Evolutionary conservation across 2,797 vertebrate genomes (phyloP).

Genomic region (Percopsis omiscomaycus): DNA sequence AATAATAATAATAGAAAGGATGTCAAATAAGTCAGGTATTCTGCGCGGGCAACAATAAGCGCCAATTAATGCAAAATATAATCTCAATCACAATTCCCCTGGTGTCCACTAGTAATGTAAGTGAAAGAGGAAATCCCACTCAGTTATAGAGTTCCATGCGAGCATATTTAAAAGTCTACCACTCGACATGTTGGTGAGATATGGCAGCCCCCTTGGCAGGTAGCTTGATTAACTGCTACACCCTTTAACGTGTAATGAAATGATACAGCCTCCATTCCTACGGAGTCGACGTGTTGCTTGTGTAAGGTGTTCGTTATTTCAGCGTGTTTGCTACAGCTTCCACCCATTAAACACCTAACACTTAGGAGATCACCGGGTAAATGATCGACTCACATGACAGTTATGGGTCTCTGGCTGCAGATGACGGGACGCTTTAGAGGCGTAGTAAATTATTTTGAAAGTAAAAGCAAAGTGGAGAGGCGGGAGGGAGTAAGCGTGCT

Average conservation of each 20-base stretch:
- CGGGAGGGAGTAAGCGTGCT: slow-evolving; percentile 72
- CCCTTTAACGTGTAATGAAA: slow-evolving; percentile 79
- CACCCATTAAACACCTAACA: slow-evolving; percentile 81
- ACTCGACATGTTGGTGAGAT: slow-evolving; percentile 67
- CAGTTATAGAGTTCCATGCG: slow-evolving; percentile 57
- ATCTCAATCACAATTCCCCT: slow-evolving; percentile 49
- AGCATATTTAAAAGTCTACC: slow-evolving; percentile 69
- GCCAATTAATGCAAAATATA: slow-evolving; percentile 48
- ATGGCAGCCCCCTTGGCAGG: slow-evolving; percentile 66
- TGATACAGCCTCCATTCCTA: slow-evolving; percentile 64
- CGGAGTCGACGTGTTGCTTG: slow-evolving; percentile 74
- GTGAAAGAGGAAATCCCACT: slow-evolving; percentile 57
- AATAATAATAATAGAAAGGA: slow-evolving; percentile 4
- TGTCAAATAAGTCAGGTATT: slow-evolving; percentile 7
- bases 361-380: slow-evolving; percentile 81
- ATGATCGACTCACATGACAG: slow-evolving; percentile 83
- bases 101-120: slow-evolving; percentile 63
- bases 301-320: slow-evolving; percentile 78
- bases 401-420: slow-evolving; percentile 82
- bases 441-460: slow-evolving; percentile 83
- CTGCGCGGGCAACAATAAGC: slow-evolving; percentile 33
- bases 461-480: slow-evolving; percentile 79
- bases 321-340: slow-evolving; percentile 73
- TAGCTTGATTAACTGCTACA: slow-evolving; percentile 76
- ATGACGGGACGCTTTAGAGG: slow-evolving; percentile 81